Evolutionary conservation across 2,888 invertebrate species (phyloP), one percentile per base, ranked within the genome.

Genomic region (Drosophila mimetica): DNA sequence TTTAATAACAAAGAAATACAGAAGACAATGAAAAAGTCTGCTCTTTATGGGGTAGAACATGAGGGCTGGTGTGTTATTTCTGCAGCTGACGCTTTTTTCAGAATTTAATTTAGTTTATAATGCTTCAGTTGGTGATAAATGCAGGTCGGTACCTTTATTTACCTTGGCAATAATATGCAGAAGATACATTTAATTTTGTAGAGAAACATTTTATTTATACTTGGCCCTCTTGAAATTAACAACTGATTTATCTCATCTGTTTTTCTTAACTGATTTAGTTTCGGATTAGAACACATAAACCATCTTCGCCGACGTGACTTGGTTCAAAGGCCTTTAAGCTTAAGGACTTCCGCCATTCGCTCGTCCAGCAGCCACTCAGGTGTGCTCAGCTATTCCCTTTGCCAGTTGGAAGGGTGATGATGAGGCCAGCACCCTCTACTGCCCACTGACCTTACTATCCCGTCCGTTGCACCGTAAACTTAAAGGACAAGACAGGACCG

Each of bases 1-100:
- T 81, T 85, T 75, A 87, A 87, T 81, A 81, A 85, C 79, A 61
- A 72, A 65, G 66, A 84, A 78, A 85, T 85, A n/a, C 42, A 28
- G 51, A 73, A 87, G 85, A 81, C 87, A 81, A 77, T 84, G 77
- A 67, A 39, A 37, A 46, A 57, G 30, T 44, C 14, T 36, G 46
- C 9, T 36, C 28, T 65, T 69, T 65, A 71, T 52, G 51, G 37
- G 16, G 8, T 32, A 22, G 39, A 41, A 47, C 11, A 14, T 14
- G 13, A 32, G 44, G 14, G 32, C 18, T 18, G 32, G 8, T 11
- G 8, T 5, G 25, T 22, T 53, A 13, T 3, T 25, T 32, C 11
- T 51, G 44, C 9, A 36, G 20, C 18, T 28, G 22, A 22, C 8
- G 18, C 14, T 8, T 46, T 36, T 28, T 22, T 25, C 18, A 9